Evolutionary conservation across 2,797 vertebrate species (phyloP).

Genomic region (Gymnoscopelus microlampas): DNA sequence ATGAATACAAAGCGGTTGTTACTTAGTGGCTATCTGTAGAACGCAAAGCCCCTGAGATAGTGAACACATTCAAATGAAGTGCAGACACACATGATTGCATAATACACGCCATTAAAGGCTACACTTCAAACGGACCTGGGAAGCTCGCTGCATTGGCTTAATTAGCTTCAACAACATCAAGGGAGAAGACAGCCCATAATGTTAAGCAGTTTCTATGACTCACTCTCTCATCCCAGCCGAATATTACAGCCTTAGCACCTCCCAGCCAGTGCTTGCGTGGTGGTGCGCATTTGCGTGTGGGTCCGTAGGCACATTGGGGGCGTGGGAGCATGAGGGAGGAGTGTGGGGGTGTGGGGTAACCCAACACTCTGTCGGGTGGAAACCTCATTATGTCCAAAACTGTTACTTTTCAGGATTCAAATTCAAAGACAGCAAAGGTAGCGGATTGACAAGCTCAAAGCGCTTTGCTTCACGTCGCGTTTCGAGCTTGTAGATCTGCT

Average conservation of each 20-base stretch:
- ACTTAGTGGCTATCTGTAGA: slow-evolving; percentile 17
- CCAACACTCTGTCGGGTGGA: too few relatives aligned
- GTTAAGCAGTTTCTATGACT: slow-evolving; percentile 67
- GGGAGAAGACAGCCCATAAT: slow-evolving; percentile 59
- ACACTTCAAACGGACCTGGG: slow-evolving; percentile 69
- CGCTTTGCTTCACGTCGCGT: too few relatives aligned
- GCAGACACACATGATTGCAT: slow-evolving; percentile 49
- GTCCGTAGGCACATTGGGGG: neutral
- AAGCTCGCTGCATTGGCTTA: slow-evolving; percentile 55
- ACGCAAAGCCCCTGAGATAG: slow-evolving; percentile 32
- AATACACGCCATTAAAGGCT: slow-evolving; percentile 53
- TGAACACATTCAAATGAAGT: slow-evolving; percentile 61
- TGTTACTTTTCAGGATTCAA: too few relatives aligned
- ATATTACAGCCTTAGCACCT: slow-evolving; percentile 44
- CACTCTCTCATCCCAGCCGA: slow-evolving; percentile 58
- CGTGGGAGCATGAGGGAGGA: too few relatives aligned
- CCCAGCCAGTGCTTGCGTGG: slow-evolving; percentile 9
- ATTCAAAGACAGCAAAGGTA: too few relatives aligned
- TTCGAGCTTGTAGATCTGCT: too few relatives aligned
- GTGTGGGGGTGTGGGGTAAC: too few relatives aligned
- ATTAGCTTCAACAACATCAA: slow-evolving; percentile 75
- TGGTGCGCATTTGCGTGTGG: neutral
- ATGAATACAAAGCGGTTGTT: too few relatives aligned
- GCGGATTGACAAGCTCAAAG: too few relatives aligned
- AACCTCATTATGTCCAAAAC: too few relatives aligned